These are phyloP conservation scores for Camponotus pennsylvanicus DNA, from an alignment of 1,140 invertebrate species.

Conservation along the genomic window DNA sequence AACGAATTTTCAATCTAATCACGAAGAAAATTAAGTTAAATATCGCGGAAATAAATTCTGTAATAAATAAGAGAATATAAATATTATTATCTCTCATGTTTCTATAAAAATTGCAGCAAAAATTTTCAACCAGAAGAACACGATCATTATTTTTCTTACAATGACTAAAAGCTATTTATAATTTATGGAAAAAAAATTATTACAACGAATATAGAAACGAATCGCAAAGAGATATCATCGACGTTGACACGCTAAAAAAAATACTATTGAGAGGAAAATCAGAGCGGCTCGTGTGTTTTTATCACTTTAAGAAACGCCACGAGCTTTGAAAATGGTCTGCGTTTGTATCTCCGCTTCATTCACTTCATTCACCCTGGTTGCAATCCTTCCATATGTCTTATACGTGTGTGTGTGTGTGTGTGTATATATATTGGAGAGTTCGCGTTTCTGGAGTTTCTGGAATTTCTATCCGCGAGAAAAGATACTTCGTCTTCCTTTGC, in stretches of 20 bases:
- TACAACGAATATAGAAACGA: neutral
- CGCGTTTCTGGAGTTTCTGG: constrained; percentile 47
- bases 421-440: constrained; percentile 6
- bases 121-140: neutral
- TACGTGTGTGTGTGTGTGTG: neutral
- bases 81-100: neutral
- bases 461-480: constrained; percentile 48
- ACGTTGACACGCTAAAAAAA: neutral
- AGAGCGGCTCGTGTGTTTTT: neutral
- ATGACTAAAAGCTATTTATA: neutral
- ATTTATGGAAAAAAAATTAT: too few species aligned
- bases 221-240: neutral
- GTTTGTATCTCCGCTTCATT: constrained; percentile 26
- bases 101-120: neutral
- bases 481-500: constrained; percentile 47
- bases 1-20: neutral
- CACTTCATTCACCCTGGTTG: neutral
- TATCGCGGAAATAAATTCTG: neutral
- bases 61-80: neutral
- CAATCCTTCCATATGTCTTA: constrained; percentile 54
- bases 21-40: neutral
- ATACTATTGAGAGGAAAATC: constrained; percentile 3
- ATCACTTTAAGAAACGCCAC: neutral
- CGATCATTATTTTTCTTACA: too few species aligned
- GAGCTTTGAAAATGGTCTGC: constrained; percentile 21